phyloP scores from a whole-genome alignment of 1,140 invertebrate genomes.

The Bombus superbus region DNA sequence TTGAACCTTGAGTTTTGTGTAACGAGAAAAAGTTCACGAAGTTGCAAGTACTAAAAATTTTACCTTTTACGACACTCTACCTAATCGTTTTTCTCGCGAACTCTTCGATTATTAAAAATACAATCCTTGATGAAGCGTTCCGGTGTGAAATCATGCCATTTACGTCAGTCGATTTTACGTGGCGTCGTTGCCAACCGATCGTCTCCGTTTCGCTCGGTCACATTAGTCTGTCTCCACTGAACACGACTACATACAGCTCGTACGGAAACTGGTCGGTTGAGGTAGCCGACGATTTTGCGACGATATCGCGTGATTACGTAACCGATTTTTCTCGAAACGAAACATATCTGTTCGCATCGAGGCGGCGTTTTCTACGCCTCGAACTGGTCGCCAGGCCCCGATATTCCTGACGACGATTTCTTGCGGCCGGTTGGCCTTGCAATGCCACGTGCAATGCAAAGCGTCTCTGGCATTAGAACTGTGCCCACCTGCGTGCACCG shows the following conservation, averaged over 20 bases:
- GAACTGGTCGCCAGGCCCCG: slow-evolving; percentile 23
- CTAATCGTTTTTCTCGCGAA: too few relatives aligned
- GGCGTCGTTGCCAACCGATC: not conserved
- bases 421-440: slow-evolving; percentile 64
- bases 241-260: not conserved
- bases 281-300: not conserved
- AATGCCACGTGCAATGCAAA: slow-evolving; percentile 62
- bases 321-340: slow-evolving; percentile 46
- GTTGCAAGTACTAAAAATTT: too few relatives aligned
- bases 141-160: too few relatives aligned
- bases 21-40: too few relatives aligned
- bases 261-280: not conserved
- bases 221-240: not conserved
- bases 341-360: slow-evolving; percentile 17
- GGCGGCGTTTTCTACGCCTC: slow-evolving; percentile 47
- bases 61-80: too few relatives aligned
- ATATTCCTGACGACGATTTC: slow-evolving; percentile 51
- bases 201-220: not conserved
- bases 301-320: slow-evolving; percentile 50
- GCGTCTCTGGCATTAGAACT: slow-evolving; percentile 54
- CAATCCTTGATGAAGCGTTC: too few relatives aligned
- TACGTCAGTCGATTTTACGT: too few relatives aligned
- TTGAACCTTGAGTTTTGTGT: too few relatives aligned
- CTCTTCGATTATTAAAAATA: not conserved
- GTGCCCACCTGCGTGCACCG: slow-evolving; percentile 41